Evolutionary conservation across 2,888 invertebrate species (phyloP), one percentile per base, ranked within the genome.

Genomic region (Agonum fuliginosum): DNA sequence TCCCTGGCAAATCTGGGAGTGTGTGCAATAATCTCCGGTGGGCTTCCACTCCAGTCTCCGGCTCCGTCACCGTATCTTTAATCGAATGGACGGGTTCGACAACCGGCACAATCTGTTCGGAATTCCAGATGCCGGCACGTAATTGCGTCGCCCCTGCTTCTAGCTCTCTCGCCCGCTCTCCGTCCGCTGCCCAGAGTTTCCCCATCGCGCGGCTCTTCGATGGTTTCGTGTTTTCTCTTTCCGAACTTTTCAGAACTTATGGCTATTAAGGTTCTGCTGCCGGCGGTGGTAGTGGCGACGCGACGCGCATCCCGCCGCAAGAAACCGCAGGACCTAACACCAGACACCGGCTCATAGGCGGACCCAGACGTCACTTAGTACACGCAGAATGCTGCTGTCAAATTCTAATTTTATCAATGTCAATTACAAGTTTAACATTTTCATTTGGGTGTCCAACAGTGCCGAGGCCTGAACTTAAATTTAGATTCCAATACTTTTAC

Each of bases 101-200:
- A 75, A 79, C 79, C 79, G 67, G 79, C 78, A 78, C 78, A 78
- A 78, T 79, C 79, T 80, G 79, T 79, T 79, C 75, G 72, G 78
- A 80, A 80, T 80, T 79, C 79, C 67, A 67, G 75, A 75, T 75
- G 75, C 65, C 48, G 75, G 75, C 75, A 75, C 75, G 75, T 75
- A 75, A 75, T 75, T 75, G 75, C 67, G 65, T 51, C 75, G 20
- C 48, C 62, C 74, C 41, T 41, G 14, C 73, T 22, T 20, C 41
- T 34, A 30, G 2, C 2, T 8, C 10, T n/a, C 24, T 5, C 27
- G 0, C 12, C 12, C 14, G 65, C 37, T 14, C 22, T 17, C 17
- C 17, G 48, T n/a, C 54, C 24, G 54, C 58, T 58, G 46, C 27
- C 8, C 30, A 6, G 8, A 30, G 30, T 30, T 8, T 30, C 30